Conservation (phyloP, 1,140 invertebrate genomes). For the Halesus radiatus region DNA sequence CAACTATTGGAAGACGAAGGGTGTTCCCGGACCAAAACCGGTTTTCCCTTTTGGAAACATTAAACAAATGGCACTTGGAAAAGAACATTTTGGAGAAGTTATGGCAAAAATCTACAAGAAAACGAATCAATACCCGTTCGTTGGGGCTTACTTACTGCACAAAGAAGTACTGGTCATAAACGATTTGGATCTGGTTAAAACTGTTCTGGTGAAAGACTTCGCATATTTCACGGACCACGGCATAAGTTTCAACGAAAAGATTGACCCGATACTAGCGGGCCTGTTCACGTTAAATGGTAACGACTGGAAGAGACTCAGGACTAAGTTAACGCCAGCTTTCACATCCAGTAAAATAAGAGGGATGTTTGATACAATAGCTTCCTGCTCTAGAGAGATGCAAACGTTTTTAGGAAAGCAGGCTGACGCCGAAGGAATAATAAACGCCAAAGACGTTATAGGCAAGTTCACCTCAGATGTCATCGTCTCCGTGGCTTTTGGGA, state of each 20-base stretch:
- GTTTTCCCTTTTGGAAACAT: slow-evolving; percentile 67
- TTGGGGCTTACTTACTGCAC: slow-evolving; percentile 65
- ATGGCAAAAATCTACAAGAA: slow-evolving; percentile 62
- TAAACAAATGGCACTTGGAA: slow-evolving; percentile 61
- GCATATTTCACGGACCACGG: slow-evolving; percentile 69
- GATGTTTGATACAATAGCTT: slow-evolving; percentile 58
- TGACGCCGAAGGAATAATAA: slow-evolving; percentile 63
- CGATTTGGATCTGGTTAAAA: slow-evolving; percentile 74
- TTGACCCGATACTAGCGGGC: slow-evolving; percentile 67
- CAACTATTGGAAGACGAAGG: background rate
- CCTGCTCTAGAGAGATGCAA: slow-evolving; percentile 65
- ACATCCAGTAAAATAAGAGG: slow-evolving; percentile 60
- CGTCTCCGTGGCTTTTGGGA: slow-evolving; percentile 74
- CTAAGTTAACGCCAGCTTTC: slow-evolving; percentile 60
- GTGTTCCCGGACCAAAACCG: slow-evolving; percentile 3
- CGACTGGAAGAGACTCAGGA: slow-evolving; percentile 60
- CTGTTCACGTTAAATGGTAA: slow-evolving; percentile 65
- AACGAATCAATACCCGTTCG: slow-evolving; percentile 63
- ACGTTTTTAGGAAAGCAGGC: slow-evolving; percentile 60
- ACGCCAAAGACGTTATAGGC: slow-evolving; percentile 71
- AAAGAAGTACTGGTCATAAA: slow-evolving; percentile 67
- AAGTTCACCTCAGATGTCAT: slow-evolving; percentile 77
- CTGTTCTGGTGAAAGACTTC: slow-evolving; percentile 74
- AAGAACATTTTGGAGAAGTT: slow-evolving; percentile 60
- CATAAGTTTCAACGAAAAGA: slow-evolving; percentile 64